These are phyloP conservation scores for Rattus rattus DNA, from an alignment of 2,113 vertebrate genomes.

Conservation along the genomic window DNA sequence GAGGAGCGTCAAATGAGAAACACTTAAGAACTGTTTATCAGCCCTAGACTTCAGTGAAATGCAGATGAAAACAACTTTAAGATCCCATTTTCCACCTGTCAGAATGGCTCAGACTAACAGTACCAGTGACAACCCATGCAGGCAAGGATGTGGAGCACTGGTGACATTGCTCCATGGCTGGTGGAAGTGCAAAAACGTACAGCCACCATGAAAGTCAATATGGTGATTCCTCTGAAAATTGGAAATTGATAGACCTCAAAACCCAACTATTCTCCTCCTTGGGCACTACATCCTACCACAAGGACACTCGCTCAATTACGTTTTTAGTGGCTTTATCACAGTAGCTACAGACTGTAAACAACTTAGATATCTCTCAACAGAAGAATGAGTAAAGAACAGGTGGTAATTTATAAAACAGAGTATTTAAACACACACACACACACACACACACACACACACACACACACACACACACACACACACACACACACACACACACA, in stretches of 20 bases:
- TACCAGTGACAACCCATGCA: not conserved
- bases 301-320: not conserved
- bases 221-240: not conserved
- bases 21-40: not conserved
- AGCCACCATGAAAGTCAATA: not conserved
- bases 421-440: not conserved
- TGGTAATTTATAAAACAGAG: not conserved
- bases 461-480: too few relatives aligned
- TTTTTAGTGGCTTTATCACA: not conserved
- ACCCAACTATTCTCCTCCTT: not conserved
- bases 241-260: not conserved
- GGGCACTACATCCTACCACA: not conserved
- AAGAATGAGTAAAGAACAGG: not conserved
- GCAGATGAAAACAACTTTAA: not conserved
- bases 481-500: too few relatives aligned
- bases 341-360: not conserved
- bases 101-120: not conserved
- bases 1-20: not conserved
- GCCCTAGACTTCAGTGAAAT: not conserved
- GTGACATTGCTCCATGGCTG: not conserved
- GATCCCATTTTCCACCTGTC: not conserved
- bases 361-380: not conserved
- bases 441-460: too few relatives aligned
- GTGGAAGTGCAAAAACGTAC: not conserved
- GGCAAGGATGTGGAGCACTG: not conserved